phyloP scores from a whole-genome alignment of 1,140 invertebrate species.

The Aphidius gifuensis region DNA sequence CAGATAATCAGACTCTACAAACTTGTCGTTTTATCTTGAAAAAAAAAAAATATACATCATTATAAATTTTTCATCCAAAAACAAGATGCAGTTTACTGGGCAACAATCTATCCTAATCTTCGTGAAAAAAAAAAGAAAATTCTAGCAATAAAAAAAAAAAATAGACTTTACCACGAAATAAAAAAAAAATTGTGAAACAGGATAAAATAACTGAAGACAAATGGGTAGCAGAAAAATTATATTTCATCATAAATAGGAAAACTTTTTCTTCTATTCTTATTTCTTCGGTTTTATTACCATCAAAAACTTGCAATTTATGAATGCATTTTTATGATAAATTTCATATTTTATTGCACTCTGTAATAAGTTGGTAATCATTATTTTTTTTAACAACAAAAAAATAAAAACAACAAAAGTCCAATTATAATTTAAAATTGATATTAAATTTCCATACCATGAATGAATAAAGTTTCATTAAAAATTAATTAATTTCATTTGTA shows the following conservation, averaged over 20 bases:
- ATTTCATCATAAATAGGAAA: constrained; percentile 4
- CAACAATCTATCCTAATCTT: constrained; percentile 15
- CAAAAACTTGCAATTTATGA: too few species aligned
- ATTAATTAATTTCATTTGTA: too few species aligned
- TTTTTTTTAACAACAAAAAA: too few species aligned
- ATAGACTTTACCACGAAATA: not conserved
- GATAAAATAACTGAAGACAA: constrained; percentile 12
- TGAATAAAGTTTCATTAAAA: too few species aligned
- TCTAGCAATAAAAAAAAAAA: not conserved
- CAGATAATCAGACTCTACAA: constrained; percentile 9
- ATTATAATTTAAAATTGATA: too few species aligned
- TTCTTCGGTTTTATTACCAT: not conserved
- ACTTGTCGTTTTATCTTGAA: not conserved
- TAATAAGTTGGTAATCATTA: too few species aligned
- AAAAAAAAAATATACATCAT: constrained; percentile 5
- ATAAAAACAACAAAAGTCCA: too few species aligned
- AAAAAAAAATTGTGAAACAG: constrained; percentile 9
- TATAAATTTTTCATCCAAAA: not conserved
- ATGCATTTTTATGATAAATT: too few species aligned
- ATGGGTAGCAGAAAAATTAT: constrained; percentile 5
- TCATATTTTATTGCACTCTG: too few species aligned
- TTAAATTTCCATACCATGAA: too few species aligned
- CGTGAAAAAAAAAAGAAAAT: not conserved
- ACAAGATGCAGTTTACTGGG: constrained; percentile 1
- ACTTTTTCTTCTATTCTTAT: constrained; percentile 1